Evolutionary conservation across 2,888 invertebrate genomes (phyloP).

Genomic region (Drosophila nr. medialis): DNA sequence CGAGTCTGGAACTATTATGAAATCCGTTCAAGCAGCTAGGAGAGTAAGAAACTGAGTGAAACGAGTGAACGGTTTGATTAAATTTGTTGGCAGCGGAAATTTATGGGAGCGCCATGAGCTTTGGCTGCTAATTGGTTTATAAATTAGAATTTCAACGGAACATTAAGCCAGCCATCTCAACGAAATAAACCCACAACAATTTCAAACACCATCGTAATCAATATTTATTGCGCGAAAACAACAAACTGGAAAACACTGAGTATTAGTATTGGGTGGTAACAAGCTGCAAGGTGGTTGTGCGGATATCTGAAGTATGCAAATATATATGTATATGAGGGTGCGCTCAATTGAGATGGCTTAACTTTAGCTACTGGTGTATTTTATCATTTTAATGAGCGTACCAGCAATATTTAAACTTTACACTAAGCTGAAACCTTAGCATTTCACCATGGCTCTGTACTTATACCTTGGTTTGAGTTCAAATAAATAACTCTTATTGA

Average conservation of each 20-base stretch:
- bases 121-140: constrained; percentile 75
- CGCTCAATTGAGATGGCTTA: constrained; percentile 32
- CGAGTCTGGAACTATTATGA: constrained; percentile 20
- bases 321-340: constrained; percentile 7
- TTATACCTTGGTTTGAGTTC: not conserved
- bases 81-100: constrained; percentile 64
- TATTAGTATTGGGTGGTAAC: constrained; percentile 35
- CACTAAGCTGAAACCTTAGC: not conserved
- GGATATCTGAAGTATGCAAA: constrained; percentile 5
- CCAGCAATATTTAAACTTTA: not conserved
- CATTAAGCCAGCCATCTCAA: constrained; percentile 70
- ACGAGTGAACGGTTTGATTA: constrained; percentile 60
- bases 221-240: constrained; percentile 61
- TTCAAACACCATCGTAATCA: constrained; percentile 63
- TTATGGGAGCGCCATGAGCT: constrained; percentile 63
- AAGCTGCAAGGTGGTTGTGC: constrained; percentile 23
- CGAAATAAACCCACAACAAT: constrained; percentile 65
- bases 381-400: constrained; percentile 11
- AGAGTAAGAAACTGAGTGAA: constrained; percentile 2
- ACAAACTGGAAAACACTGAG: constrained; percentile 14
- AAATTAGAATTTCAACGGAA: constrained; percentile 72
- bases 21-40: constrained; percentile 10
- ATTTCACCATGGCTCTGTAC: no score
- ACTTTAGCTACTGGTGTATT: constrained; percentile 16
- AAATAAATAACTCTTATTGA: not conserved